A percentile compares a stretch with the other conserved stretches of the same genome.
phyloP scores from a whole-genome alignment of 2,797 vertebrate species.

The Aselliscus stoliczkanus region DNA sequence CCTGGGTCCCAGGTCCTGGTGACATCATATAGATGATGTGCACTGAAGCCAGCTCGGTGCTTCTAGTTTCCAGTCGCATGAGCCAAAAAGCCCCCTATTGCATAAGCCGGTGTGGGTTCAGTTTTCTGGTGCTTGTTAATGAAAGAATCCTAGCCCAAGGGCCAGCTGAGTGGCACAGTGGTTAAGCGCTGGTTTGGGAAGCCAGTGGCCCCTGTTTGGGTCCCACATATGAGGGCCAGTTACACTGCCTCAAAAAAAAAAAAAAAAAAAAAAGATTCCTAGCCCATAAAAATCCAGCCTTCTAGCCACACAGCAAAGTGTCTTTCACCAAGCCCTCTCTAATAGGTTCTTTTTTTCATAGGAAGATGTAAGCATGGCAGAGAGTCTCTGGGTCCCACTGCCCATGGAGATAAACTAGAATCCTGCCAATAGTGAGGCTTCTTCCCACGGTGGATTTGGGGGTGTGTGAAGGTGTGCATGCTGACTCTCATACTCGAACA shows the following conservation, averaged over 20 bases:
- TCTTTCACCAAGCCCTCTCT: background rate
- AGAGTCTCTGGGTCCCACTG: background rate
- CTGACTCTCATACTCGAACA: background rate
- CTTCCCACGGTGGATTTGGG: background rate
- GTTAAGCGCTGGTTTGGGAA: too few species aligned
- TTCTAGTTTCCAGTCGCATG: background rate
- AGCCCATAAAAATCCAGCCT: background rate
- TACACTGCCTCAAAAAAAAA: too few species aligned
- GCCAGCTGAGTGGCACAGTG: too few species aligned
- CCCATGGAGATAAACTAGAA: background rate
- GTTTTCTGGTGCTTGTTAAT: too few species aligned
- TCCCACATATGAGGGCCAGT: too few species aligned
- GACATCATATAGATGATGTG: background rate
- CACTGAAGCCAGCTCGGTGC: background rate
- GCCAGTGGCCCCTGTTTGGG: too few species aligned
- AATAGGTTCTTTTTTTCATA: background rate
- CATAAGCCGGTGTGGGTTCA: background rate
- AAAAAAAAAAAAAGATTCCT: too few species aligned
- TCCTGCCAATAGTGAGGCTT: background rate
- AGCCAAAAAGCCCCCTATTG: background rate
- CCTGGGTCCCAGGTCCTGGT: background rate
- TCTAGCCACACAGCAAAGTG: background rate
- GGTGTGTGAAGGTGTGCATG: rapidly evolving
- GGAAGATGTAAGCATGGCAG: background rate
- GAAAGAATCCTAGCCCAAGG: background rate